Base-by-base conservation (phyloP, 2,888 invertebrate species). In the Microctonus brassicae region DNA sequence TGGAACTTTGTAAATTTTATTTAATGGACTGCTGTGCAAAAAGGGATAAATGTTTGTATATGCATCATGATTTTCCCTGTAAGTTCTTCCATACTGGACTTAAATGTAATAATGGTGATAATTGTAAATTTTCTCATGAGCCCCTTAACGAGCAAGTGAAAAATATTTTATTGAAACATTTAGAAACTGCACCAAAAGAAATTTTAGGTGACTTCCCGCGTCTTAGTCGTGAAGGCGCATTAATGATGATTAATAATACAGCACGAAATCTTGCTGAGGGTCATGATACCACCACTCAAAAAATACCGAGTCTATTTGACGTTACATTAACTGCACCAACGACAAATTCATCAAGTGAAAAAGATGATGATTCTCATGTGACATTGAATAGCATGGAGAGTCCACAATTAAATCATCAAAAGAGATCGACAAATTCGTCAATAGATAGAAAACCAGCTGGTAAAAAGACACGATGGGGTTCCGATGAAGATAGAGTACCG, bases 21-120 rank as follows among this genome's bases (percentile, higher is more conserved):
- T 89, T 98, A 73, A 95, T 95, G 93, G 97, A 97, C 79, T 96
- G 96, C 87, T 98, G 98, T 89, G 94, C 95, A 67, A 98, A 98
- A 89, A 93, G 96, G 82, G 97, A 97, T 80, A 95, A 96, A 88
- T 99, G 98, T 89, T 91, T 96, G 22, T 99, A 97, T 86, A 95
- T 98, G 95, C 98, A 98, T 89, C 93, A 94, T 82, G 97, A 98
- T 87, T 98, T 97, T 88, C 98, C 98, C 20, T 98, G 98, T 89
- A 98, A 98, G 90, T 98, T 94, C 89, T 97, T 94, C 88, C 98
- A 99, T 86, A 95, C 97, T 66, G 97, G 97, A 76, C 91, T 95
- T 87, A 93, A 94, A 69, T 98, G 98, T 88, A 91, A 92, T 76
- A 91, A 90, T 42, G 90, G 91, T 63, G 94, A 94, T n/a, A 93